Conservation (phyloP, 2,797 vertebrate species). For the Arctocebus calabarensis region DNA sequence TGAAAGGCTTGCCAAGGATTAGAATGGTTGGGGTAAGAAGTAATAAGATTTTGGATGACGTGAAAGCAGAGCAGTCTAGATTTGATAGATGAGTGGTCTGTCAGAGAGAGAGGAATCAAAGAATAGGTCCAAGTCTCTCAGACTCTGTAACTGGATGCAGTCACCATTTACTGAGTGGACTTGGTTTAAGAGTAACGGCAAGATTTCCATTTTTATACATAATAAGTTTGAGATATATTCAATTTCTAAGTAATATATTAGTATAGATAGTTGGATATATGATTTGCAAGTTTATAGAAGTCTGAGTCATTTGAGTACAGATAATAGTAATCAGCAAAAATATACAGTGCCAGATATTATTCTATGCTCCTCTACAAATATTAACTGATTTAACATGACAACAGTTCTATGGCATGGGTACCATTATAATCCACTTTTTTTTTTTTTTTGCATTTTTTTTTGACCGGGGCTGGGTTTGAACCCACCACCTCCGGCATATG, state of each 20-base stretch:
- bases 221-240: not conserved
- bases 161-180: not conserved
- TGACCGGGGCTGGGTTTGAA: too few relatives aligned
- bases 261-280: not conserved
- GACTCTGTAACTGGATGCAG: not conserved
- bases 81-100: not conserved
- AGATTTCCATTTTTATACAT: conserved; percentile 16
- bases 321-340: not conserved
- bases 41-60: not conserved
- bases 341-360: not conserved
- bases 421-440: not conserved
- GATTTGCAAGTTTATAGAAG: not conserved
- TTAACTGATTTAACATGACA: not conserved
- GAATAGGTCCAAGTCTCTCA: not conserved
- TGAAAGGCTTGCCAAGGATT: not conserved
- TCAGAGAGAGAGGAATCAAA: not conserved
- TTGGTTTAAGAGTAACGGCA: not conserved
- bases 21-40: not conserved
- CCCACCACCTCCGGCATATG: too few relatives aligned
- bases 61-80: not conserved
- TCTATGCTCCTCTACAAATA: not conserved
- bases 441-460: too few relatives aligned
- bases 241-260: not conserved
- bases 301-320: not conserved
- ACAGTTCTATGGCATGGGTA: not conserved